Evolutionary conservation across 1,140 invertebrate species (phyloP), one percentile per base, ranked within the genome.

Genomic region (Antheraea mylitta): DNA sequence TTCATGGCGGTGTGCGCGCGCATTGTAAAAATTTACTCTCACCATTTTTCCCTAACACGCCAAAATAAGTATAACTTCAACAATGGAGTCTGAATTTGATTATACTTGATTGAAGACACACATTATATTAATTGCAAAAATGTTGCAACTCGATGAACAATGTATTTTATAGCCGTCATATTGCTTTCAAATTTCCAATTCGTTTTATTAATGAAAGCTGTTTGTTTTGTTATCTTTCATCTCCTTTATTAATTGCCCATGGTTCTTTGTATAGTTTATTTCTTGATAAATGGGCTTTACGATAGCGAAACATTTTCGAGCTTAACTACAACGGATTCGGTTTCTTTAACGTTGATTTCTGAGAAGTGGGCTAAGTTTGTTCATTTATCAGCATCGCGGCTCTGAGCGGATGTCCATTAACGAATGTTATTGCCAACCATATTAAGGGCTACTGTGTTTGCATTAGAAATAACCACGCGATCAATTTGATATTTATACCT

Each of bases 351-450:
- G 67, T 53, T 67, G 68, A 64, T 73, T 73, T 73, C 68, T 59
- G 53, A 73, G 71, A 69, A 69, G 48, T 60, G 16, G 37, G 67
- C 64, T 63, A 69, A 69, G 60, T 60, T 16, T 36, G 67, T 67
- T 58, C 45, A 60, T 70, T 70, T 70, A 70, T 70, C 66, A 71
- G 30, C 67, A 67, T 42, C 58, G 59, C 58, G 53, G 13, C 22
- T 59, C 30, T 58, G 65, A 62, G 58, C 76, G 72, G 73, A 79
- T 77, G 58, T 75, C 70, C 70, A 79, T 79, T 75, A 75, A 74
- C 65, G 69, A 67, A 70, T 77, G 77, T 76, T 79, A 65, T 76
- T 75, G 69, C 70, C 11, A 75, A 72, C 70, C 58, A 68, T 70
- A 71, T 75, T 68, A 75, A 79, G 72, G 71, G 66, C 69, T 16